Evolutionary conservation across 2,888 invertebrate species (phyloP).

Genomic region (Chrysodeixis includens): DNA sequence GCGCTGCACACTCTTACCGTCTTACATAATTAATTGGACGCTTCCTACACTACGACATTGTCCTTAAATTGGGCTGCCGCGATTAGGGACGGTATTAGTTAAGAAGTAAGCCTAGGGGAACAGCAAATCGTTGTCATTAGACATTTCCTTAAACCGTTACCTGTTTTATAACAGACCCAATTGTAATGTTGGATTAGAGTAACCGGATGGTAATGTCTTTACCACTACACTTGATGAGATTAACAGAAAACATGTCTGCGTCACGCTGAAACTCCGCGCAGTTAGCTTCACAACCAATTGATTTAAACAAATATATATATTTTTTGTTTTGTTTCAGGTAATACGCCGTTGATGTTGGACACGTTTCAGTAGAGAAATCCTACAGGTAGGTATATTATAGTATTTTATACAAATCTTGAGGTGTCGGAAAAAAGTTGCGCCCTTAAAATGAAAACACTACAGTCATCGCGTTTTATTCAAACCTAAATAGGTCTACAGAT

Average conservation of each 20-base stretch:
- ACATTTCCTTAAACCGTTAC: not conserved
- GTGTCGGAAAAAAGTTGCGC: no score
- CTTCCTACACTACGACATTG: conserved; percentile 44
- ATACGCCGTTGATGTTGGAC: not conserved
- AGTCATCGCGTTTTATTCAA: no score
- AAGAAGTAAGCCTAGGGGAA: not conserved
- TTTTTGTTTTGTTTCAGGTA: conserved; percentile 50
- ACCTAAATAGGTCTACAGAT: no score
- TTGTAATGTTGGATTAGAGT: not conserved
- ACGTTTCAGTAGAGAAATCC: no score
- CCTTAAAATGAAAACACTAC: no score
- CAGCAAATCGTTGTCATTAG: not conserved
- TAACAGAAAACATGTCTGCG: not conserved
- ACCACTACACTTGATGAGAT: conserved; percentile 13
- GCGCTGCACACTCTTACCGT: conserved; percentile 53
- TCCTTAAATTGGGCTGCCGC: conserved; percentile 29
- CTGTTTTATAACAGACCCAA: not conserved
- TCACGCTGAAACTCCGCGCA: not conserved
- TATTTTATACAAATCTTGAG: no score
- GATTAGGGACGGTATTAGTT: conserved; percentile 19
- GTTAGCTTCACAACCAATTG: no score
- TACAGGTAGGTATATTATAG: no score
- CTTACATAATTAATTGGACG: conserved; percentile 60
- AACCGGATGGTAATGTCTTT: conserved; percentile 6
- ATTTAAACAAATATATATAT: no score